Evolutionary conservation across 30 jellyfish, hydroid and myxozoan genomes (phyloP), one percentile per base, ranked within the genome.

Genomic region (Turritopsis rubra): DNA sequence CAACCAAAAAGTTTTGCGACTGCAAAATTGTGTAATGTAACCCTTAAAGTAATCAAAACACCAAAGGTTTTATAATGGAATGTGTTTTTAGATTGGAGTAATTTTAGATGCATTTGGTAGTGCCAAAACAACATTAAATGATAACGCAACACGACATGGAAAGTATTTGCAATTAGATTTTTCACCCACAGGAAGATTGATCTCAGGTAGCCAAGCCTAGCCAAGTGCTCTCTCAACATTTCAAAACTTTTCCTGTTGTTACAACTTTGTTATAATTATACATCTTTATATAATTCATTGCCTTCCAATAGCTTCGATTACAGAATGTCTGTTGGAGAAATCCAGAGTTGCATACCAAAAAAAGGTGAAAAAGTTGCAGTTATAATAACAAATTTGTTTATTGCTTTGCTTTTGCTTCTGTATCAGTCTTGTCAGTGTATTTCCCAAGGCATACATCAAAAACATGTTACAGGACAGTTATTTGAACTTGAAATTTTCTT

Each of bases 81-180:
- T n/a, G n/a, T n/a, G 20, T 27, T 29, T 85, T 13, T 23, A 90
- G 97, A 91, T 88, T 29, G 84, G 80, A 65, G 60, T 75, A 1
- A 85, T 90, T 30, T 74, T 90, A 70, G 95, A 90, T 71, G 89
- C 97, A 8, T 90, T 90, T 90, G 97, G 97, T 19, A 90, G 82
- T 81, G 97, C 97, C 28, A 81, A 66, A 52, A 90, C 97, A 75
- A 81, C 89, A 53, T 65, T 90, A 53, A 90, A 90, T 52, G 76
- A 53, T 73, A 86, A 85, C 76, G 86, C 97, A 31, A 90, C 94
- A 70, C 72, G 97, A 75, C 85, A 85, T 82, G 95, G 97, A 5
- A 90, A 85, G 71, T 90, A 86, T 71, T 41, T 90, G 52, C 89
- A 90, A 77, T 65, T 90, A 28, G 73, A 66, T 70, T 85, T 85